Base-by-base conservation (phyloP, 30 jellyfish, hydroid and myxozoan genomes). In the Chironex yamaguchii region DNA sequence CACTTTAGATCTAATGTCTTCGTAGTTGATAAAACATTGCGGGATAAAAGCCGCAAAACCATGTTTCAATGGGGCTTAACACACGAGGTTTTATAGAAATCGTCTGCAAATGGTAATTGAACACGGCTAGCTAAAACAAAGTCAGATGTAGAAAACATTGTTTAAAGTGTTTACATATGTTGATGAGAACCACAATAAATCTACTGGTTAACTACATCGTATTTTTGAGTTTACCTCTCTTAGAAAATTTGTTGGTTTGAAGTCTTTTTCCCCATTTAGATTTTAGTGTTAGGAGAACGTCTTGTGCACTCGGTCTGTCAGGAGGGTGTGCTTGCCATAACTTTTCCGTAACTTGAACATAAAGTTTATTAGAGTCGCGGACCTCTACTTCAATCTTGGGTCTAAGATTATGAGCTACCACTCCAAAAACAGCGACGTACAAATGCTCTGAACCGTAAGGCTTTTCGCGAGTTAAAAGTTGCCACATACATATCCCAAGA, bases 401-500 rank as follows among this genome's bases (percentile, higher is more conserved):
- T 33, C 99, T 76, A 81, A 95, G 24, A 51, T 95, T 85, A 54
- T 95, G 89, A 23, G 99, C 96, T 23, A 95, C 99, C 32, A 95
- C 99, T 26, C 99, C 99, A 71, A 95, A 95, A 24, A 95, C 85
- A 30, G 89, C 99, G 29, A 95, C 99, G 62, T 95, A 95, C 88
- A 95, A 52, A 67, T 95, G 89, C 71, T 95, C 99, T 62, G 80
- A 80, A 12, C 99, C 99, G 86, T 87, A 95, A 35, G 99, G 99
- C 64, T 77, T 79, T 64, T 95, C 97, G 27, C 99, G 86, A 29
- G 99, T 89, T 48, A 95, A 76, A 1, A 95, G 91, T 71, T 95
- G 99, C 99, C 99, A 95, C 27, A 95, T 71, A 64, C 99, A 95
- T 42, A 95, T 95, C 6, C 97, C 99, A 25, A 84, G 74, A 1